Evolutionary conservation across 2,113 vertebrate species (phyloP).

Genomic region (Albula glossodonta): DNA sequence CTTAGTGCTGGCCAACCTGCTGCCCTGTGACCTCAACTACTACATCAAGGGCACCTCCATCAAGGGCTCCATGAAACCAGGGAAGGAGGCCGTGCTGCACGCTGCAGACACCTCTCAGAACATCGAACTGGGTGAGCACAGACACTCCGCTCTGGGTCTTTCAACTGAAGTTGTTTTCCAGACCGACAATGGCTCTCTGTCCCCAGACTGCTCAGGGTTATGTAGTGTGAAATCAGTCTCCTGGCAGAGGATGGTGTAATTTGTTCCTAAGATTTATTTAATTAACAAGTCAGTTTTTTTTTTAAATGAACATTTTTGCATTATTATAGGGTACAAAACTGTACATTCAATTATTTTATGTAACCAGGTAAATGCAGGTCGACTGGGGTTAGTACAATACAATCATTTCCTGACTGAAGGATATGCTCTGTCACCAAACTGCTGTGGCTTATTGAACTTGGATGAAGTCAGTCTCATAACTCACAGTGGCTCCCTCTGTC

Average conservation of each 20-base stretch:
- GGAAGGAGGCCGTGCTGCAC: constrained; percentile 86
- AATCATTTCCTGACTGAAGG: too few species aligned
- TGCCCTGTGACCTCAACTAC: constrained; percentile 92
- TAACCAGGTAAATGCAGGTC: too few species aligned
- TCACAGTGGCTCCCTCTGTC: background rate
- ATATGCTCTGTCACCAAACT: background rate
- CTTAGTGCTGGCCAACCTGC: constrained; percentile 87
- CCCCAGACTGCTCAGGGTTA: background rate
- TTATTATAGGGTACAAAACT: too few species aligned
- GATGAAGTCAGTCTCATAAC: background rate
- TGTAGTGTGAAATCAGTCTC: background rate
- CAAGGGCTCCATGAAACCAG: constrained; percentile 83
- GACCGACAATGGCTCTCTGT: background rate
- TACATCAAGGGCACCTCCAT: constrained; percentile 90
- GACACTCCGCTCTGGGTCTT: too few species aligned
- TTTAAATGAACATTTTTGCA: too few species aligned
- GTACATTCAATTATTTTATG: too few species aligned
- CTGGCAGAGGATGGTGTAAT: background rate
- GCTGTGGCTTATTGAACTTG: background rate
- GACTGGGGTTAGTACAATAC: too few species aligned
- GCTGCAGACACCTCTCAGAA: constrained; percentile 93
- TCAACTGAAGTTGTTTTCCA: background rate
- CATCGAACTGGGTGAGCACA: constrained; percentile 85
- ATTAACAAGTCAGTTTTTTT: too few species aligned
- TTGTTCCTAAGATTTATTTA: too few species aligned